Percentiles rank a stretch among this genome's conserved stretches.
Conservation (phyloP, 2,888 invertebrate genomes). For the Brachycybe producta region DNA sequence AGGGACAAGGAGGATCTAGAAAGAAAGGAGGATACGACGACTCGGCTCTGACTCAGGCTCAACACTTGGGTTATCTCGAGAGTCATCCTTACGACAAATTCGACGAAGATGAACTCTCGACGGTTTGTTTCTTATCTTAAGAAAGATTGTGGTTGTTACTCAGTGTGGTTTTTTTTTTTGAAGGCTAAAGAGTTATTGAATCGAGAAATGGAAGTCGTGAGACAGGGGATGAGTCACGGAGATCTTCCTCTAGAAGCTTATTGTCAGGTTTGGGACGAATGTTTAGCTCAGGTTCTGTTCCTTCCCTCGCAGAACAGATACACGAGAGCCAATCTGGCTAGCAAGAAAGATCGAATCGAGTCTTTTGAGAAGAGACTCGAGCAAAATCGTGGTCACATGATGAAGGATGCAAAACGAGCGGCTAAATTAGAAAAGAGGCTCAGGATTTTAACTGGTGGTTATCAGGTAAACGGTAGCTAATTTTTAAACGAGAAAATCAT, state of each 20-base stretch:
- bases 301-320: slow-evolving; percentile 83
- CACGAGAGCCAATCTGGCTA: slow-evolving; percentile 84
- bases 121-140: not conserved
- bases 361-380: slow-evolving; percentile 78
- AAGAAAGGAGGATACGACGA: slow-evolving; percentile 21
- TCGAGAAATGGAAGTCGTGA: slow-evolving; percentile 78
- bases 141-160: not conserved
- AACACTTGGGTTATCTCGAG: slow-evolving; percentile 69
- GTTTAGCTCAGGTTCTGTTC: slow-evolving; percentile 73
- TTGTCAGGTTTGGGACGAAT: slow-evolving; percentile 94
- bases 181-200: slow-evolving; percentile 51
- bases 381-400: slow-evolving; percentile 89
- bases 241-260: slow-evolving; percentile 83
- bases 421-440: slow-evolving; percentile 96
- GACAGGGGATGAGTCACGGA: slow-evolving; percentile 88
- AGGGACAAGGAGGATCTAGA: slow-evolving; percentile 28
- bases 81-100: slow-evolving; percentile 71
- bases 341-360: slow-evolving; percentile 90
- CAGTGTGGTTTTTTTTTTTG: slow-evolving; percentile 16
- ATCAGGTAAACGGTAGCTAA: slow-evolving; percentile 45
- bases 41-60: slow-evolving; percentile 45
- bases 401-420: slow-evolving; percentile 87
- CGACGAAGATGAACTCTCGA: slow-evolving; percentile 44
- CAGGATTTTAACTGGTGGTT: slow-evolving; percentile 85
- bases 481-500: too few relatives aligned